Conservation (phyloP, 2,888 invertebrate species). For the Aleiodes alternator region DNA sequence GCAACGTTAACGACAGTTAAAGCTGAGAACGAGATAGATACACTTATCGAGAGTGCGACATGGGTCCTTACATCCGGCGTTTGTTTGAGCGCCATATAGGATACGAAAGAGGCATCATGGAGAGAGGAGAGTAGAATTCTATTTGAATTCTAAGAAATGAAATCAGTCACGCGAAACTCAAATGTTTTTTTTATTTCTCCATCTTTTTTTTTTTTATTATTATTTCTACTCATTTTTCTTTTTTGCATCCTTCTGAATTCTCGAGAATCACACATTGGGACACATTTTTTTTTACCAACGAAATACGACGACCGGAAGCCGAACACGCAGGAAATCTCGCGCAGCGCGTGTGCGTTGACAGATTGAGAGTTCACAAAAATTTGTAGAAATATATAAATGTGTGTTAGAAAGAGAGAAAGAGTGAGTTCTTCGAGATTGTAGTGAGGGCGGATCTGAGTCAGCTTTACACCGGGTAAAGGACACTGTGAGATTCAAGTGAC, state of each 20-base stretch:
- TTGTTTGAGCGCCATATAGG: constrained; percentile 43
- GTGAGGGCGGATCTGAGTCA: constrained; percentile 74
- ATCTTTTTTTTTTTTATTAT: not conserved
- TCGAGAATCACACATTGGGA: not conserved
- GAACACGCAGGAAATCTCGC: constrained; percentile 43
- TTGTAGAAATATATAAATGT: not conserved
- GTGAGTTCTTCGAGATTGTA: constrained; percentile 41
- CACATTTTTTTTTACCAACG: constrained; percentile 1
- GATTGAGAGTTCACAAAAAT: constrained; percentile 33
- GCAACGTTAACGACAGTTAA: constrained; percentile 35
- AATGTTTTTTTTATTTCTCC: not conserved
- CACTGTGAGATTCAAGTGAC: constrained; percentile 10
- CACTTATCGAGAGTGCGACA: constrained; percentile 45
- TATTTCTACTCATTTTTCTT: not conserved
- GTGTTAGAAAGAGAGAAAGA: constrained; percentile 38
- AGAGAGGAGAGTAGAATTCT: constrained; percentile 17
- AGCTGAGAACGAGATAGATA: constrained; percentile 14
- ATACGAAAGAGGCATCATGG: constrained; percentile 27
- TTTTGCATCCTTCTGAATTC: not conserved
- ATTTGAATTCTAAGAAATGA: constrained; percentile 44
- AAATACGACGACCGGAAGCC: constrained; percentile 27
- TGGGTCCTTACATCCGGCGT: constrained; percentile 49
- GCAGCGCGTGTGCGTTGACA: constrained; percentile 46
- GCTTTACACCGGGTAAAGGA: constrained; percentile 56
- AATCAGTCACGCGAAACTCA: constrained; percentile 18